phyloP scores from a whole-genome alignment of 92 coral and sea anemone species.

The Epizoanthus ramosus region DNA sequence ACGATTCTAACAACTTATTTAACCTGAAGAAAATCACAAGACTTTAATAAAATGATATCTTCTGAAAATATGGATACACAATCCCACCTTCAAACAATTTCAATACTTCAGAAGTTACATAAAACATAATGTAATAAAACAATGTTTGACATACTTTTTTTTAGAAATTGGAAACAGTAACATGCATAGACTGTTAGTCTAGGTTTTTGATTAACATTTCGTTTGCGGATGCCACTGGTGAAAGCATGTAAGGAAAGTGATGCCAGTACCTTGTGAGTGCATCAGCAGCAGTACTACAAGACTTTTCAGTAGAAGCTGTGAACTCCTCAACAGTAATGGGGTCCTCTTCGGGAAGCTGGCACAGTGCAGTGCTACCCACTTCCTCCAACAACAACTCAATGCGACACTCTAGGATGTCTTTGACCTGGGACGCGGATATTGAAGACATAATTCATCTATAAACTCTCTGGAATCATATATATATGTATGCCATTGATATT shows the following conservation, averaged over 20 bases:
- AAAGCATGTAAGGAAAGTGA: background rate
- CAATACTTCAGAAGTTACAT: too few relatives aligned
- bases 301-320: constrained; percentile 73
- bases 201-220: background rate
- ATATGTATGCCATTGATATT: too few relatives aligned
- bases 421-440: constrained; percentile 53
- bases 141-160: too few relatives aligned
- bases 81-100: background rate
- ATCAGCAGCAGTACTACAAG: constrained; percentile 77
- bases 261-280: constrained; percentile 72
- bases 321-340: constrained; percentile 93
- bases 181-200: too few relatives aligned
- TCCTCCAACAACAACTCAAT: constrained; percentile 85
- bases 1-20: constrained; percentile 81
- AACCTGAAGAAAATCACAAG: constrained; percentile 51
- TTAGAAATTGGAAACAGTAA: too few relatives aligned
- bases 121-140: too few relatives aligned
- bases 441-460: background rate
- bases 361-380: constrained; percentile 82
- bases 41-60: background rate
- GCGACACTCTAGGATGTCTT: constrained; percentile 95
- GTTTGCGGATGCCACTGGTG: background rate
- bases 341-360: constrained; percentile 93
- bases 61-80: background rate
- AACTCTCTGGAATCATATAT: too few relatives aligned